Percentiles rank a stretch among this genome's conserved stretches.
phyloP scores from a whole-genome alignment of 1,140 invertebrate species.

The Mercenaria mercenaria region DNA sequence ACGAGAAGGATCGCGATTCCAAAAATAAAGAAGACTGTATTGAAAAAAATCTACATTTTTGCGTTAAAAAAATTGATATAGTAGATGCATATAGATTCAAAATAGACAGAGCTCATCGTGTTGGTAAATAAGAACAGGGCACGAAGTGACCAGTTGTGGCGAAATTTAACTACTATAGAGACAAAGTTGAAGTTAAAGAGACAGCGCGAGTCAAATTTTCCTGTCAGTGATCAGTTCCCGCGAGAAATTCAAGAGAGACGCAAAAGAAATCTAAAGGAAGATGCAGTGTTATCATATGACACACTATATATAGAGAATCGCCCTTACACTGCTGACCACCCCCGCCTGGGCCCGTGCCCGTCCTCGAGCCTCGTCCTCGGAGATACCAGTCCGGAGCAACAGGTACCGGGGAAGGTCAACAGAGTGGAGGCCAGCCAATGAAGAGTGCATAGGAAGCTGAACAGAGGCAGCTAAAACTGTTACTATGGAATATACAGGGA shows the following conservation, averaged over 20 bases:
- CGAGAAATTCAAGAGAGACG: background rate
- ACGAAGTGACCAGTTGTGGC: background rate
- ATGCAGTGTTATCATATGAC: background rate
- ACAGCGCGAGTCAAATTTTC: background rate
- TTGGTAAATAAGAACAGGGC: background rate
- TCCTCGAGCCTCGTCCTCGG: background rate
- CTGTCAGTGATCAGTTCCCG: background rate
- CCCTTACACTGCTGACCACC: background rate
- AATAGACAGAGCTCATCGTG: background rate
- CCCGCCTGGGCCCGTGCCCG: background rate
- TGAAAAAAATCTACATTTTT: background rate
- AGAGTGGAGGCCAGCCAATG: background rate
- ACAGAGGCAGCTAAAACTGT: background rate
- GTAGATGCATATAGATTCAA: background rate
- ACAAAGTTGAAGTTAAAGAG: background rate
- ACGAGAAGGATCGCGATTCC: background rate
- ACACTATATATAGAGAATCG: background rate
- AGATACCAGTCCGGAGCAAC: background rate
- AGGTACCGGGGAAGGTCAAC: background rate
- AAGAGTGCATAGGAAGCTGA: background rate
- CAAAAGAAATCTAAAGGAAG: background rate
- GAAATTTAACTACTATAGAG: background rate
- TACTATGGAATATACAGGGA: constrained; percentile 37
- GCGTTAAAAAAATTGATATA: background rate
- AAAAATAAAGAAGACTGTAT: background rate